Base-by-base conservation (phyloP, 2,797 vertebrate species). In the Alcedo atthis region DNA sequence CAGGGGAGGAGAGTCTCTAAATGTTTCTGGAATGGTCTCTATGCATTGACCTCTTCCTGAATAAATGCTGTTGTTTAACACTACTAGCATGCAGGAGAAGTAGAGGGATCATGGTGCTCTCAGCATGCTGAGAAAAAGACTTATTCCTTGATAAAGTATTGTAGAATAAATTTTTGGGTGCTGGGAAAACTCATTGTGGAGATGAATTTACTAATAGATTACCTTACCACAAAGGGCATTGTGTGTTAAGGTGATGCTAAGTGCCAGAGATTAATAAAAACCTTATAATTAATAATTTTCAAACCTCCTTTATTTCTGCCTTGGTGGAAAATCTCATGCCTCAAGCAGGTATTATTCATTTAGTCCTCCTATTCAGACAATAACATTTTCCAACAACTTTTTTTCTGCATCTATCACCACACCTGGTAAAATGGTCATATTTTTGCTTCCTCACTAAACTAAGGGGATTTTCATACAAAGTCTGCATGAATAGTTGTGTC, bases 31-130 rank as follows among this genome's bases (percentile, higher is more conserved):
- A 81, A 49, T 20, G 11, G 20, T 62, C 69, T 46, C 30, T 61
- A 15, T 62, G 21, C 48, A n/a, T 4, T 81, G 55, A 75, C 51
- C 77, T 92, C 42, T 42, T 64, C 43, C 62, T 57, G 40, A 58
- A 43, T 66, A 75, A 85, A 68, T 68, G 15, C 22, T 46, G 6
- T 4, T 48, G 51, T 82, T 92, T 66, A 66, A 28, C 33, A 53
- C 51, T 32, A 51, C 53, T 32, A 51, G 2, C 7, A 17, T 33
- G 16, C 45, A 80, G 40, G 25, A 89, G 26, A 24, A 64, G 19
- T 18, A 54, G 40, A 67, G 64, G 6, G 63, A 21, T 10, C 0
- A 0, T 9, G 22, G 30, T 68, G 5, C 33, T 63, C 21, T 69
- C 33, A 40, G 66, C n/a, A 46, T 64, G 17, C 26, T 20, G 42